Base-by-base conservation (phyloP, 92 coral and sea anemone genomes). In the Meandrina meandrites region DNA sequence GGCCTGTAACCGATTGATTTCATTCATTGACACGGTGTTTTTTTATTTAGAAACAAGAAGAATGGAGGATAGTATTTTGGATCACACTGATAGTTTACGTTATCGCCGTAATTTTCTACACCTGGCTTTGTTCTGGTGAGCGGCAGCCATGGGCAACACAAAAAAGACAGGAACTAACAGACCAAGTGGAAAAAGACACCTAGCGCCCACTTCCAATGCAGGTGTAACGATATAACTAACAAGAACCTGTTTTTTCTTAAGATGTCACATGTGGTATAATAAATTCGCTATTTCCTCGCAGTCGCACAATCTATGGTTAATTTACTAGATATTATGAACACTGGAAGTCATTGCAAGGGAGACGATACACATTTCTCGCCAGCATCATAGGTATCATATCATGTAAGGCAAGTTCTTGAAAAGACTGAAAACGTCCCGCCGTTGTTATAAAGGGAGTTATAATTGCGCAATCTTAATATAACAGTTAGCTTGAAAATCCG, bases 41-140 rank as follows among this genome's bases (percentile, higher is more conserved):
- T 82, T 40, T 79, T 12, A 54, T 89, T 78, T 47, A 95, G 98
- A 94, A 93, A 89, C 98, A 92, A 89, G 98, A 93, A 66, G 98
- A 95, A 77, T 95, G 98, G 98, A 84, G 94, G 58, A 95, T 95
- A 48, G 98, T 95, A n/a, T 95, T 95, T 78, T 95, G 98, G 98
- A 88, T 95, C 32, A 95, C 98, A 40, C 66, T 95, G 48, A 83
- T 93, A 21, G 89, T 95, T 1, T 95, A 95, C 70, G 93, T 91
- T 27, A 88, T 93, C 56, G 85, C 98, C 45, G 94, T 94, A 31
- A 36, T 91, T 40, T 70, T 93, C 58, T 95, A 95, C 86, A 75
- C 92, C 1, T 87, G 90, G 68, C 85, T 95, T 75, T 92, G 94
- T 16, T 95, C 98, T 4, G 98, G 98, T 3, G 92, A 92, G 8